Percentiles rank a stretch among this genome's conserved stretches.
phyloP scores from a whole-genome alignment of 2,113 vertebrate genomes.

The Xyliphius kryptos region DNA sequence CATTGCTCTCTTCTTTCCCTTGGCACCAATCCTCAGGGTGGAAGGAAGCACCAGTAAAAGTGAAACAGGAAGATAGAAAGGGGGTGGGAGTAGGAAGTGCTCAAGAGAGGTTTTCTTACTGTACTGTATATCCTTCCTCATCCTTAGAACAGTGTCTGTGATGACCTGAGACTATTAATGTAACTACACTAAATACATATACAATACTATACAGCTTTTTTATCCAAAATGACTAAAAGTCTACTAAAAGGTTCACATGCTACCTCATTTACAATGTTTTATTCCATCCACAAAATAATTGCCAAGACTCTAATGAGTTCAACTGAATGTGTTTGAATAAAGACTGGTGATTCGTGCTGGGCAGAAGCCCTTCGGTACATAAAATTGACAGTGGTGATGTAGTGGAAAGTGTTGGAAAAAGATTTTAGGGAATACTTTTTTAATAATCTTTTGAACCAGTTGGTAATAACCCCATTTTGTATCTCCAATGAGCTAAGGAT shows the following conservation, averaged over 20 bases:
- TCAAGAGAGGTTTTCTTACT: conserved; percentile 40
- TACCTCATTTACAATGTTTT: conserved; percentile 16
- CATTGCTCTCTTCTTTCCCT: conserved; percentile 58
- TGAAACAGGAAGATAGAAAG: conserved; percentile 32
- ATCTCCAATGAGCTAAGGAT: too few relatives aligned
- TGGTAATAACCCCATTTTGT: too few relatives aligned
- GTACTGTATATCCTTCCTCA: conserved; percentile 13
- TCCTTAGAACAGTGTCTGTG: conserved; percentile 3
- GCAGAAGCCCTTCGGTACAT: conserved; percentile 3
- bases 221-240: background rate
- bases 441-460: too few relatives aligned
- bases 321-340: conserved; percentile 12
- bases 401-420: too few relatives aligned
- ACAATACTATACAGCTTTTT: background rate
- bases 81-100: conserved; percentile 27
- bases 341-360: conserved; percentile 1
- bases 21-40: conserved; percentile 65
- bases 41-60: conserved; percentile 53
- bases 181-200: background rate
- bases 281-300: conserved; percentile 17
- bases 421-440: too few relatives aligned
- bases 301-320: conserved; percentile 3
- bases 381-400: background rate
- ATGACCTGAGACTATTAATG: conserved; percentile 15
- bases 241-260: background rate